phyloP scores from a whole-genome alignment of 1,140 invertebrate species.

The Pseudomyrmex gracilis region DNA sequence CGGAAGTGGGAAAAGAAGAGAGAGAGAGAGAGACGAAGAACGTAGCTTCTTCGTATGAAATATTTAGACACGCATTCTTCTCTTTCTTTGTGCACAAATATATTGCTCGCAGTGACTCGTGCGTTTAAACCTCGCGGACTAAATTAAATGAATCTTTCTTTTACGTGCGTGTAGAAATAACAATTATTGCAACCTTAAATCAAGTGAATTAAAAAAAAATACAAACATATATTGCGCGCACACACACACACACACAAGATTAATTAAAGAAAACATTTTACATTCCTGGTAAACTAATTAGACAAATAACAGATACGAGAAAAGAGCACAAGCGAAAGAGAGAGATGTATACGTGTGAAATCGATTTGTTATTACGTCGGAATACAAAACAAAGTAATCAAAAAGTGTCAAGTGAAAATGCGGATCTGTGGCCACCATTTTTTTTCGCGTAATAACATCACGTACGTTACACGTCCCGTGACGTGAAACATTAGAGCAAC shows the following conservation, averaged over 20 bases:
- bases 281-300: background rate
- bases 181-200: too few species aligned
- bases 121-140: too few species aligned
- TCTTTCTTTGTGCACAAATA: background rate
- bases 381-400: slow-evolving; percentile 14
- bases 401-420: background rate
- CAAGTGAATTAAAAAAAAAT: too few species aligned
- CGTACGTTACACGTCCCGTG: background rate
- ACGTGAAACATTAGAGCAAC: background rate
- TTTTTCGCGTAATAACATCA: slow-evolving; percentile 19
- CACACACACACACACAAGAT: too few species aligned
- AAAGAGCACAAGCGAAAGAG: background rate
- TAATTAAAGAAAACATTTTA: background rate
- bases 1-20: background rate
- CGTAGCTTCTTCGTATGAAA: slow-evolving; percentile 10
- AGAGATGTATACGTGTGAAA: too few species aligned
- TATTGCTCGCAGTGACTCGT: background rate
- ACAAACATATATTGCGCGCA: too few species aligned
- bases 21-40: background rate
- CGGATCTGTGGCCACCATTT: background rate
- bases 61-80: slow-evolving; percentile 1
- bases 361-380: background rate
- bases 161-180: too few species aligned
- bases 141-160: too few species aligned
- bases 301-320: too few species aligned